Percentiles rank a stretch among this genome's conserved stretches.
phyloP scores from a whole-genome alignment of 2,888 invertebrate species.

The Ennomos erosarius region DNA sequence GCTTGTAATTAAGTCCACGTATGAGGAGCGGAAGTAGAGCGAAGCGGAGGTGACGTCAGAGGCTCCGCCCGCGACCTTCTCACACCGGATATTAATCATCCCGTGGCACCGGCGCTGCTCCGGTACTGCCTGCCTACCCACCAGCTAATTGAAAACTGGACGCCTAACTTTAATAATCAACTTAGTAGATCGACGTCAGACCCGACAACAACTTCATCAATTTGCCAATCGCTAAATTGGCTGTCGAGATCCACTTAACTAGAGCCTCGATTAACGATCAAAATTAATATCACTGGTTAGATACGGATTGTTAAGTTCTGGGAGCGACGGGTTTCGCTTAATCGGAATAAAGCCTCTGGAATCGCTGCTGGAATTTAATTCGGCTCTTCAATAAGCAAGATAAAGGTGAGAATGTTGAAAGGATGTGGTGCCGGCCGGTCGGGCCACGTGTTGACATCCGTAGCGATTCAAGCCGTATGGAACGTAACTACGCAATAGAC shows the following conservation, averaged over 20 bases:
- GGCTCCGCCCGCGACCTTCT: slow-evolving; percentile 72
- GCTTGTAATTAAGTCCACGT: slow-evolving; percentile 57
- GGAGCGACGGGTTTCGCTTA: slow-evolving; percentile 22
- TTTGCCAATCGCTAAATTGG: slow-evolving; percentile 38
- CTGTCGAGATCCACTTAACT: slow-evolving; percentile 38
- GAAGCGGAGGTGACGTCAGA: slow-evolving; percentile 79
- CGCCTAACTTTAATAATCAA: slow-evolving; percentile 43
- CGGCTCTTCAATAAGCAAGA: slow-evolving; percentile 9
- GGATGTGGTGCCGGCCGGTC: slow-evolving; percentile 4
- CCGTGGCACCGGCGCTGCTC: slow-evolving; percentile 55
- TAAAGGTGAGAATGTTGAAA: slow-evolving; percentile 10
- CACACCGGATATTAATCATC: slow-evolving; percentile 82
- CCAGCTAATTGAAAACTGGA: slow-evolving; percentile 63
- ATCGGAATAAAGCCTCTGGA: slow-evolving; percentile 25
- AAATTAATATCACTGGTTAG: slow-evolving; percentile 34
- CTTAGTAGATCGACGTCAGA: slow-evolving; percentile 38
- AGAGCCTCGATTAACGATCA: slow-evolving; percentile 32
- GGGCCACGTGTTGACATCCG: slow-evolving; percentile 18
- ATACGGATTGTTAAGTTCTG: slow-evolving; percentile 25
- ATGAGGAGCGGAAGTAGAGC: slow-evolving; percentile 70
- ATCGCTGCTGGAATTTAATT: slow-evolving; percentile 20
- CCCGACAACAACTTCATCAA: slow-evolving; percentile 39
- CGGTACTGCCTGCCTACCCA: slow-evolving; percentile 34
- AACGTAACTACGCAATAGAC: slow-evolving; percentile 52
- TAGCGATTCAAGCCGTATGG: slow-evolving; percentile 6